A percentile compares a stretch with the other conserved stretches of the same genome.
phyloP scores from a whole-genome alignment of 2,113 vertebrate genomes.

The Donacobius atricapilla region DNA sequence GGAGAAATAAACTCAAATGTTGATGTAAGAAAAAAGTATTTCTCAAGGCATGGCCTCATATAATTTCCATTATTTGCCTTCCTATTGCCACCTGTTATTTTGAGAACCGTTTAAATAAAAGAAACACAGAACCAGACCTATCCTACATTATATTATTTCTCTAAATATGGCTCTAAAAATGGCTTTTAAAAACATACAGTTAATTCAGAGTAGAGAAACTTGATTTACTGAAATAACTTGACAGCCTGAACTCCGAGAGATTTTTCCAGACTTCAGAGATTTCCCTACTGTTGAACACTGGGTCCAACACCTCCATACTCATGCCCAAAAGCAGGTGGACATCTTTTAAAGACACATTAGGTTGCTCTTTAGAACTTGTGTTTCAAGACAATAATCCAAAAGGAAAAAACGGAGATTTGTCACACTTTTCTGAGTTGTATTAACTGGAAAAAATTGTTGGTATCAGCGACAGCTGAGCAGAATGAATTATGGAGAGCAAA shows the following conservation, averaged over 20 bases:
- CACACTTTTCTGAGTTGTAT: background rate
- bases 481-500: background rate
- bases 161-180: background rate
- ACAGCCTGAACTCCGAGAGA: background rate
- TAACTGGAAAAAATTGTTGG: background rate
- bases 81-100: background rate
- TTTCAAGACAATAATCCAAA: background rate
- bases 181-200: background rate
- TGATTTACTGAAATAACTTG: background rate
- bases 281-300: background rate
- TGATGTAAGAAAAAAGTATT: background rate
- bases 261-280: background rate
- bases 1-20: constrained; percentile 17
- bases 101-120: background rate
- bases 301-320: background rate
- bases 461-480: background rate
- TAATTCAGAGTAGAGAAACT: background rate
- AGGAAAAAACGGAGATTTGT: background rate
- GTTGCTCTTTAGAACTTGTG: background rate
- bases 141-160: background rate
- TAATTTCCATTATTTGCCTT: background rate
- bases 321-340: background rate
- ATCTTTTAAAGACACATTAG: background rate
- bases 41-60: background rate
- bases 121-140: background rate